Base-by-base conservation (phyloP, 2,113 vertebrate genomes). In the Thalassarche chlororhynchos region DNA sequence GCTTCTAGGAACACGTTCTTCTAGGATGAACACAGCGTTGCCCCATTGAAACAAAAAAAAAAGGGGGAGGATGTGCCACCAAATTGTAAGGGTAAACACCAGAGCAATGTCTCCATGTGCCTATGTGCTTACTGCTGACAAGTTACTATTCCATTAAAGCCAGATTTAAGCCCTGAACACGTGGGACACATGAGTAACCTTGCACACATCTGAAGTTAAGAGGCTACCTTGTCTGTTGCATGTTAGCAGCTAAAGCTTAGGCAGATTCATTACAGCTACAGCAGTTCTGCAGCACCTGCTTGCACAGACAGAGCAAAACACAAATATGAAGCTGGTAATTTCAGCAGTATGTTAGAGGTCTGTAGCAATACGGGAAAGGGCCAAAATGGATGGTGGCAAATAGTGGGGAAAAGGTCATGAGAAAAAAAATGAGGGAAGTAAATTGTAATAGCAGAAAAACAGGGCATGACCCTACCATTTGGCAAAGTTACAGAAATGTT, bases 361-460 rank as follows among this genome's bases (percentile, higher is more conserved):
- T 80, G 58, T 26, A 80, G 66, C 49, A 64, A 42, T 14, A 60
- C 0, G 2, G 36, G 62, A 93, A 70, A 71, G 62, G 91, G 81
- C 70, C 84, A 96, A 55, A 91, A 83, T 40, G 42, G 87, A 95
- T 74, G 75, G 76, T 94, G 93, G 94, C 84, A 96, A 94, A 83
- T 29, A 96, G 78, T 95, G 93, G 94, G 87, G 87, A 15, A 96
- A 95, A 97, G 95, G 95, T 97, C 96, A 97, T 94, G 96, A 97
- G 95, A 97, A 96, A 87, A 93, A 92, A 86, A 84, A 57, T 4
- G 51, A 91, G 75, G 38, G 64, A 97, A 95, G 77, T 47, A 70
- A 96, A 94, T 94, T 79, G 58, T 42, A 47, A 91, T 62, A 96
- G 89, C 94, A 96, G 95, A 83, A 96, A 93, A 95, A 83, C 64